Evolutionary conservation across 1,140 invertebrate species (phyloP).

Genomic region (Yoshiicerus persimilis): DNA sequence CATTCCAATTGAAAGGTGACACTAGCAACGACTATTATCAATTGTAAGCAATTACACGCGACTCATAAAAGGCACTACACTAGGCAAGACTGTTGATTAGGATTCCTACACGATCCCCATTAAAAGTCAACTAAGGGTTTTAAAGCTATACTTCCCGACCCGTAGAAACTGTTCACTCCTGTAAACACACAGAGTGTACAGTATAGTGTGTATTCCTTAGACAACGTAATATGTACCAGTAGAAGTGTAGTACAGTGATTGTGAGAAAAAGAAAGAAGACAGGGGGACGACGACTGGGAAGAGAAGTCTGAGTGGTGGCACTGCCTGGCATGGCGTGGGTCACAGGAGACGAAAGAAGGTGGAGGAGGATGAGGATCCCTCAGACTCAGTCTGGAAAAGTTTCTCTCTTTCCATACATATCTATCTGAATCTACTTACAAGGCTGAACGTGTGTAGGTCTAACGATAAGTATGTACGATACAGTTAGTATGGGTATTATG

Average conservation of each 20-base stretch:
- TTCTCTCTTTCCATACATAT: background rate
- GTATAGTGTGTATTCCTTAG: too few species aligned
- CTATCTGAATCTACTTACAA: background rate
- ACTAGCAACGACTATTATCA: slow-evolving; percentile 27
- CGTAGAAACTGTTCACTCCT: too few species aligned
- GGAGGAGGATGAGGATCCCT: background rate
- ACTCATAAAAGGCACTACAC: background rate
- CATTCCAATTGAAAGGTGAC: background rate
- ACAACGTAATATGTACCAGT: too few species aligned
- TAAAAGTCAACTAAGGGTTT: background rate
- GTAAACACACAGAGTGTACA: too few species aligned
- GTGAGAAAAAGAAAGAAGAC: background rate
- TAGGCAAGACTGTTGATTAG: background rate
- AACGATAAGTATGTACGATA: background rate
- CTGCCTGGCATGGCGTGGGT: too few species aligned
- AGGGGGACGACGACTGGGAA: background rate
- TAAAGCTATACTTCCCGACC: background rate
- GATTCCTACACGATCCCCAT: background rate
- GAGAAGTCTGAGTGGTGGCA: background rate
- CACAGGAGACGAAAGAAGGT: slow-evolving; percentile 1
- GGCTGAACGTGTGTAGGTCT: background rate
- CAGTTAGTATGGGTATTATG: background rate
- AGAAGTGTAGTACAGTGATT: background rate
- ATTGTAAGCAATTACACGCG: slow-evolving; percentile 23
- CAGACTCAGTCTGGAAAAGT: background rate